Evolutionary conservation across 2,113 vertebrate species (phyloP).

Genomic region (Gallinago undulata): DNA sequence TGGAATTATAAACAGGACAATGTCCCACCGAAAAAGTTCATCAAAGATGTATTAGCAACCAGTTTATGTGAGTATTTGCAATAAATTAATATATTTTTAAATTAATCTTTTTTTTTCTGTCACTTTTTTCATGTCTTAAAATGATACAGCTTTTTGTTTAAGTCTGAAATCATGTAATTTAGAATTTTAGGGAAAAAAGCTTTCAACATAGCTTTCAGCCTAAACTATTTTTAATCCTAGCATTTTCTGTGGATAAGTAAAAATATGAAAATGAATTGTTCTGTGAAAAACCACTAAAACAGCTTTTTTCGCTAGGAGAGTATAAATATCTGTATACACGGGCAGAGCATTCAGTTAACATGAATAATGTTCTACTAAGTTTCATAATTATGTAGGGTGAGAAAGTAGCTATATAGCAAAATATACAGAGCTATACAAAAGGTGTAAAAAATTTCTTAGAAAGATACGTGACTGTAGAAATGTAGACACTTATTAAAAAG

Average conservation of each 20-base stretch:
- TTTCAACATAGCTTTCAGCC: neutral
- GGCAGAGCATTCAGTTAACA: conserved; percentile 1
- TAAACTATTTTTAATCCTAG: neutral
- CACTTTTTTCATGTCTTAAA: neutral
- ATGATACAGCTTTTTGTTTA: neutral
- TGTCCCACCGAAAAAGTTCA: neutral
- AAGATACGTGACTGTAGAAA: neutral
- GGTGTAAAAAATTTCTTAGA: neutral
- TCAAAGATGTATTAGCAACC: neutral
- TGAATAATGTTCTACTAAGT: conserved; percentile 18
- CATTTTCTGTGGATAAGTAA: neutral
- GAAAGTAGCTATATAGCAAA: neutral
- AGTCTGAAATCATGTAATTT: neutral
- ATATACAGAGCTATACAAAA: neutral
- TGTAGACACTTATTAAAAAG: neutral
- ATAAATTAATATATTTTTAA: neutral
- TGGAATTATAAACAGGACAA: neutral
- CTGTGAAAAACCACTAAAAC: neutral
- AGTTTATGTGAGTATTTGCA: neutral
- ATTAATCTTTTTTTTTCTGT: neutral
- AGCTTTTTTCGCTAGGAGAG: neutral
- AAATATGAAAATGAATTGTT: conserved; percentile 23
- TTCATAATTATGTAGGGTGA: neutral
- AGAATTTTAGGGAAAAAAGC: neutral
- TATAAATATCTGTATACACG: conserved; percentile 7